Conservation (phyloP, 2,113 vertebrate species). For the Muntiacus muntjak region DNA sequence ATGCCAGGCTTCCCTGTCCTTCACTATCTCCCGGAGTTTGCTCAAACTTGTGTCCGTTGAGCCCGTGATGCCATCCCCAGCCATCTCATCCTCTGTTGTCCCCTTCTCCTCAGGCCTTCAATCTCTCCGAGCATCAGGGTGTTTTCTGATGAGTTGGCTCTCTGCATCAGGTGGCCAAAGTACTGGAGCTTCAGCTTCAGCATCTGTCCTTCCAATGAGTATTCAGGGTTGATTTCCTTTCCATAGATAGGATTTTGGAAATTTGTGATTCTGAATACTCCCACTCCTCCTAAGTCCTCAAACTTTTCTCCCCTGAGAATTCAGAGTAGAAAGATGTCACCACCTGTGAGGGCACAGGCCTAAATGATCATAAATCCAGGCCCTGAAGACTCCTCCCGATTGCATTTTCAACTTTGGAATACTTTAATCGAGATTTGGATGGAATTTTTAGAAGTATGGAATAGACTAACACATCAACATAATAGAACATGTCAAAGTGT, state of each 20-base stretch:
- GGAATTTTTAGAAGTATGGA: not conserved
- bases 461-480: not conserved
- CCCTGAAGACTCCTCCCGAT: not conserved
- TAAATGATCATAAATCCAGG: not conserved
- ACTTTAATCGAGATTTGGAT: not conserved
- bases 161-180: not conserved
- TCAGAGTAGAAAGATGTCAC: not conserved
- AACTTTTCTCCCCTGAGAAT: not conserved
- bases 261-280: conserved; percentile 16
- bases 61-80: not conserved
- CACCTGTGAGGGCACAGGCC: not conserved
- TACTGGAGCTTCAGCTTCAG: not conserved
- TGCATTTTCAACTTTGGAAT: not conserved
- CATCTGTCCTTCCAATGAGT: not conserved
- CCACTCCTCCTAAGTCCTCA: not conserved
- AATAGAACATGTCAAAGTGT: not conserved
- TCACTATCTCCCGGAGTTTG: not conserved
- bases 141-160: not conserved
- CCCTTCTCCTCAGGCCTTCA: not conserved
- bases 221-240: not conserved
- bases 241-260: conserved; percentile 51
- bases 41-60: not conserved
- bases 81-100: not conserved
- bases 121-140: not conserved
- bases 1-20: not conserved